Evolutionary conservation across 2,888 invertebrate genomes (phyloP).

Genomic region (Nemotelus nigrinus): DNA sequence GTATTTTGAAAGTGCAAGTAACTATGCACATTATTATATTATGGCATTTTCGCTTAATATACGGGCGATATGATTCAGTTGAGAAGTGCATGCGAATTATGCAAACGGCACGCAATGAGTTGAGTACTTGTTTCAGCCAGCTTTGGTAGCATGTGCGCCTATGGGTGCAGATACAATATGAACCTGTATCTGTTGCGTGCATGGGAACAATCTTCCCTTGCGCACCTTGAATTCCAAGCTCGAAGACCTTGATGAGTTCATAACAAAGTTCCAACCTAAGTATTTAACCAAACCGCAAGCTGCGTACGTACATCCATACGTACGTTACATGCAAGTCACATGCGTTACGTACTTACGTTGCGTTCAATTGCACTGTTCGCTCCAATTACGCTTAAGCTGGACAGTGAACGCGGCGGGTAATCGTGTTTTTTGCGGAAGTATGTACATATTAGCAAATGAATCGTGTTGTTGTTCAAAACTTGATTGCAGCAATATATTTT

Average conservation of each 20-base stretch:
- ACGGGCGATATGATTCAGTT: slow-evolving; percentile 5
- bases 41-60: slow-evolving; percentile 21
- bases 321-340: not conserved
- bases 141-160: too few species aligned
- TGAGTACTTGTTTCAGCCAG: too few species aligned
- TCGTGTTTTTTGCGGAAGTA: slow-evolving; percentile 32
- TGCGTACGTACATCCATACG: not conserved
- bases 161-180: not conserved
- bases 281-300: not conserved
- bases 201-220: slow-evolving; percentile 25
- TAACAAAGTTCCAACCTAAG: slow-evolving; percentile 15
- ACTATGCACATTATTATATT: not conserved
- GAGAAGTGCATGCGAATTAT: slow-evolving; percentile 19
- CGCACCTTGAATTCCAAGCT: slow-evolving; percentile 40
- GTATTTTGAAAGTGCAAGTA: slow-evolving; percentile 32
- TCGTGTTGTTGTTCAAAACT: not conserved
- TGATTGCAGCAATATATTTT: too few species aligned
- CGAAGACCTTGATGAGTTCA: slow-evolving; percentile 41
- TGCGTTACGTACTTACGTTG: slow-evolving; percentile 26
- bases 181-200: not conserved
- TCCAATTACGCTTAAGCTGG: slow-evolving; percentile 12
- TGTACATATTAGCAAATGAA: not conserved
- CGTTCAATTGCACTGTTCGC: not conserved
- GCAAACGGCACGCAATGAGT: not conserved
- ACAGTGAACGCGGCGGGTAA: slow-evolving; percentile 3